phyloP scores from a whole-genome alignment of 2,113 vertebrate species.

The Mormoops blainvillei region DNA sequence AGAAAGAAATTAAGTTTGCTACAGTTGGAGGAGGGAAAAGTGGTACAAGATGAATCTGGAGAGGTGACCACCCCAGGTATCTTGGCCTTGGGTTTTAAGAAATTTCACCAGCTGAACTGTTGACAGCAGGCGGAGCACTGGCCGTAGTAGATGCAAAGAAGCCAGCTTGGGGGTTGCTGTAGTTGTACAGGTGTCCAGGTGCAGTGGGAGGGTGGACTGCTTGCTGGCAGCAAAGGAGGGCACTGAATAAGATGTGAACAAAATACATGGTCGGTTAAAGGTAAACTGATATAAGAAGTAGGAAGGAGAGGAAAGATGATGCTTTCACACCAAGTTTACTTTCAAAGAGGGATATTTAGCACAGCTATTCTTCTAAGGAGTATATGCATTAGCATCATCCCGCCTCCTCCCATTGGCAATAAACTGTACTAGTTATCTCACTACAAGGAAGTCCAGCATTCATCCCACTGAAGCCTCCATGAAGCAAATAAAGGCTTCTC shows the following conservation, averaged over 20 bases:
- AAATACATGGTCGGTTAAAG: not conserved
- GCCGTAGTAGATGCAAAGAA: not conserved
- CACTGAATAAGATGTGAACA: not conserved
- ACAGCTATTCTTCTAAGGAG: not conserved
- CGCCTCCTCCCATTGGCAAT: not conserved
- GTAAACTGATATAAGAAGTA: not conserved
- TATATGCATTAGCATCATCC: not conserved
- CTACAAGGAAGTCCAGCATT: not conserved
- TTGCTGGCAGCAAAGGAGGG: not conserved
- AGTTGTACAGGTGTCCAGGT: not conserved
- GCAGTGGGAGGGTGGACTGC: rapidly evolving
- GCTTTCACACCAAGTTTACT: not conserved
- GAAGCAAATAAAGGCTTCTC: not conserved
- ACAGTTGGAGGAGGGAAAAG: not conserved
- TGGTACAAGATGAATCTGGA: not conserved
- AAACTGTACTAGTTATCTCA: not conserved
- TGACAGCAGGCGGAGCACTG: not conserved
- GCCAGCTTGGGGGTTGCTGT: not conserved
- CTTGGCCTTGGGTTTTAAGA: not conserved
- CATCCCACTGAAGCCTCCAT: not conserved
- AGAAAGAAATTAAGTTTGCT: not conserved
- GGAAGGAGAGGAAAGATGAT: not conserved
- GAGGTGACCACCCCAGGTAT: not conserved
- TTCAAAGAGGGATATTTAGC: not conserved
- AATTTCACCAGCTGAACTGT: not conserved